Evolutionary conservation across 1,140 invertebrate species (phyloP).

Genomic region (Heterodera schachtii): DNA sequence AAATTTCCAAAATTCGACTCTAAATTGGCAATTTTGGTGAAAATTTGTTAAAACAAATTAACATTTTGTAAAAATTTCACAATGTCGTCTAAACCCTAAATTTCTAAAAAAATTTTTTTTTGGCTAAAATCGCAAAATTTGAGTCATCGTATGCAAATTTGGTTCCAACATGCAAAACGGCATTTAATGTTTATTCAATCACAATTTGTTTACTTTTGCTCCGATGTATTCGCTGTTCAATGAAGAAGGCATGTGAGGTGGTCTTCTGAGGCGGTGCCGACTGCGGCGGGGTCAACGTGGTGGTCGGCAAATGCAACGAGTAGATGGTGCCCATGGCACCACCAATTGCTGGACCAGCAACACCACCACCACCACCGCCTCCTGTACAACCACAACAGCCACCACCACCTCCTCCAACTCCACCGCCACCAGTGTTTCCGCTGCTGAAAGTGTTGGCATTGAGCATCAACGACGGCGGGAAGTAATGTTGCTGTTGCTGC

Average conservation of each 20-base stretch:
- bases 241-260: constrained; percentile 47
- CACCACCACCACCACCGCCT: constrained; percentile 1
- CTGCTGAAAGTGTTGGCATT: not conserved
- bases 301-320: constrained; percentile 27
- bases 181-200: no score
- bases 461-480: constrained; percentile 9
- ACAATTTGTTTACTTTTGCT: constrained; percentile 45
- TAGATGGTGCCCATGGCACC: constrained; percentile 12
- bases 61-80: no score
- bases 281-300: constrained; percentile 52
- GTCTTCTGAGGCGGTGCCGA: constrained; percentile 61
- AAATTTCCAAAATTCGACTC: not conserved
- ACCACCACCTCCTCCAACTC: not conserved
- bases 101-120: no score
- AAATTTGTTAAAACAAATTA: no score
- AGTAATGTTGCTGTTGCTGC: constrained; percentile 20
- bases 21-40: no score
- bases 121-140: no score
- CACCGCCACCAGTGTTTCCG: not conserved
- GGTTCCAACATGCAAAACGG: not conserved
- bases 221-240: constrained; percentile 34
- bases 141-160: no score
- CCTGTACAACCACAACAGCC: not conserved
- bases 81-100: no score
- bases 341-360: constrained; percentile 2